Evolutionary conservation across 2,797 vertebrate species (phyloP).

Genomic region (Sebastes matsubarae): DNA sequence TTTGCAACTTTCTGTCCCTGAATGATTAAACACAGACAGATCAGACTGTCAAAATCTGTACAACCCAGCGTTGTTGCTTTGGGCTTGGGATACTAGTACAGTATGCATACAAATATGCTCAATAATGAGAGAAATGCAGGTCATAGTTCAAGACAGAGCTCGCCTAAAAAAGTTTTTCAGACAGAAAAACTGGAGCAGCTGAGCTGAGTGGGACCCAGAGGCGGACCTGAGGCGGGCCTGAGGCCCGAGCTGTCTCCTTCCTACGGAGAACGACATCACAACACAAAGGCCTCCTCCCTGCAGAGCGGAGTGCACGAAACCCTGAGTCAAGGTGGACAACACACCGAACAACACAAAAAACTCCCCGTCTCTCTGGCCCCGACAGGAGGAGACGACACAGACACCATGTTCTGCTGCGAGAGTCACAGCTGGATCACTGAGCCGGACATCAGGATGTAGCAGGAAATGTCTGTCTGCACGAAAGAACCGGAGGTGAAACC

Average conservation of each 20-base stretch:
- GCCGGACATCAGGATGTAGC: slow-evolving; percentile 19
- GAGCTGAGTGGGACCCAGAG: neutral
- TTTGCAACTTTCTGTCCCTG: neutral
- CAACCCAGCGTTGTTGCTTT: neutral
- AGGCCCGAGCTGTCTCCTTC: neutral
- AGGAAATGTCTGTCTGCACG: slow-evolving; percentile 10
- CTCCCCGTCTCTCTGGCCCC: neutral
- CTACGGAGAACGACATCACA: slow-evolving; percentile 3
- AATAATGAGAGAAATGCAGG: neutral
- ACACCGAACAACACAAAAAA: neutral
- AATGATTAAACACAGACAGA: neutral
- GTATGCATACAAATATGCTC: neutral
- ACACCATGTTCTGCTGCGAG: slow-evolving; percentile 34
- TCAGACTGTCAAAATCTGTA: neutral
- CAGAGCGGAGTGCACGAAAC: neutral
- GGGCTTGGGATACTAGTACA: too few species aligned
- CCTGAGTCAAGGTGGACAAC: neutral
- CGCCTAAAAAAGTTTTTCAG: neutral
- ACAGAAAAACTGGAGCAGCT: neutral
- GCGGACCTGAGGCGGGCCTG: neutral
- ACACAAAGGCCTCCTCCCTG: neutral
- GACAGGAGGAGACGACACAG: slow-evolving; percentile 23
- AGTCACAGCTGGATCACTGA: slow-evolving; percentile 50
- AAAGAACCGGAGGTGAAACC: slow-evolving; percentile 31
- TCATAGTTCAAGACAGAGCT: neutral